Evolutionary conservation across 2,113 vertebrate genomes (phyloP).

Genomic region (Istiophorus platypterus): DNA sequence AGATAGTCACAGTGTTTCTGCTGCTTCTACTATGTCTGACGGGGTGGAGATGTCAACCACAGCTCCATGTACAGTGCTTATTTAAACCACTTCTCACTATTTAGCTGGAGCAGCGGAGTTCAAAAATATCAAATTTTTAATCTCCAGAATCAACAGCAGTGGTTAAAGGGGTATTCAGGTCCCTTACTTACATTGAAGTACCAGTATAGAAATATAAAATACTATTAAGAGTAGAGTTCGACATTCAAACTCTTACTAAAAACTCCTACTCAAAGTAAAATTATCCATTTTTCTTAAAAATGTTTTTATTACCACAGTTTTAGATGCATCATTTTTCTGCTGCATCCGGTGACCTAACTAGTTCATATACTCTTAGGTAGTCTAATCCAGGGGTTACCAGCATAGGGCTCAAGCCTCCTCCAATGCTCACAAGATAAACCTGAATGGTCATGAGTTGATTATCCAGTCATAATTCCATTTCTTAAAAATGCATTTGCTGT

Average conservation of each 20-base stretch:
- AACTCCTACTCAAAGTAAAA: not conserved
- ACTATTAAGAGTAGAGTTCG: not conserved
- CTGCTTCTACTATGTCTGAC: not conserved
- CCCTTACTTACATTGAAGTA: not conserved
- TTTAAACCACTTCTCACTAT: not conserved
- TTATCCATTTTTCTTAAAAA: not conserved
- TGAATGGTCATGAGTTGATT: not conserved
- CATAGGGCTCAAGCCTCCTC: not conserved
- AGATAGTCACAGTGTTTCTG: conserved; percentile 40
- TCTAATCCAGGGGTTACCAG: not conserved
- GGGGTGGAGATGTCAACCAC: conserved; percentile 8
- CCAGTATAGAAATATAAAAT: not conserved
- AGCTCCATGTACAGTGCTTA: not conserved
- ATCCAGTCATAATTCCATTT: not conserved
- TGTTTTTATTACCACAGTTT: not conserved
- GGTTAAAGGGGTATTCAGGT: not conserved
- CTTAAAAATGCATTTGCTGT: not conserved
- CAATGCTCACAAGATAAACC: not conserved
- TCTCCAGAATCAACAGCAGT: not conserved
- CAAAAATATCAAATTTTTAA: not conserved
- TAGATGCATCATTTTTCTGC: not conserved
- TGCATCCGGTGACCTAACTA: not conserved
- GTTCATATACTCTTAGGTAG: not conserved
- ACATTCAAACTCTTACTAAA: not conserved
- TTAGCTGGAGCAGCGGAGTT: not conserved